phyloP scores from a whole-genome alignment of 1,140 invertebrate species.

The Lucilia sericata region DNA sequence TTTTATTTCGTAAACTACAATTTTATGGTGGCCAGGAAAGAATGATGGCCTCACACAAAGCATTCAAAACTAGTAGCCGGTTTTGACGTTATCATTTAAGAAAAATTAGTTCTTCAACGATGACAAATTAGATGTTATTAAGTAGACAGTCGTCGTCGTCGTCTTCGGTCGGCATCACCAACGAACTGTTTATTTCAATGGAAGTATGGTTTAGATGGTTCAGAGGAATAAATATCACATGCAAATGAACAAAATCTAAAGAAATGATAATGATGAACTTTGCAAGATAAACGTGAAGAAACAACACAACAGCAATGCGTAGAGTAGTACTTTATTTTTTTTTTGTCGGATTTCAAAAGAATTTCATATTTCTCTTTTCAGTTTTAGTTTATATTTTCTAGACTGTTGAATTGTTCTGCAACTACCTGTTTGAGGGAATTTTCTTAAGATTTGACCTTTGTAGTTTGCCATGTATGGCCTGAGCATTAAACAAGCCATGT shows the following conservation, averaged over 20 bases:
- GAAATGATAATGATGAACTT: slow-evolving; percentile 37
- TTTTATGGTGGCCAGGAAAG: neutral
- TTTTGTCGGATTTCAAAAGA: slow-evolving; percentile 5
- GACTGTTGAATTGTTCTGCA: neutral
- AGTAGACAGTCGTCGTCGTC: slow-evolving; percentile 31
- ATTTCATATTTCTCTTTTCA: slow-evolving; percentile 30
- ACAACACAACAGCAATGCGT: slow-evolving; percentile 21
- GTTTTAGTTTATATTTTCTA: neutral
- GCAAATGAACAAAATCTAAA: slow-evolving; percentile 7
- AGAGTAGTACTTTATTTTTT: neutral
- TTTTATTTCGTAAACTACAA: neutral
- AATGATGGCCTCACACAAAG: slow-evolving; percentile 33
- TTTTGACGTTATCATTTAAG: slow-evolving; percentile 49
- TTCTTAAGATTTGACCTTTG: slow-evolving; percentile 22
- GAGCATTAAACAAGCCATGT: neutral
- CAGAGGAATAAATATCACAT: neutral
- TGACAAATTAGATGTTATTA: slow-evolving; percentile 49
- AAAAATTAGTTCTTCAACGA: slow-evolving; percentile 50
- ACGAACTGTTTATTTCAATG: neutral
- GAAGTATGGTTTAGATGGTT: neutral
- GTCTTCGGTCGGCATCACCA: neutral
- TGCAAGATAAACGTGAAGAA: slow-evolving; percentile 30
- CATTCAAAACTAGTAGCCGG: slow-evolving; percentile 47
- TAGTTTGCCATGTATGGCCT: neutral
- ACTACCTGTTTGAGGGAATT: slow-evolving; percentile 2